Percentiles rank a stretch among this genome's conserved stretches.
These are phyloP conservation scores for Palythoa heliodiscus DNA, from an alignment of 92 coral and sea anemone genomes.

Conservation along the genomic window DNA sequence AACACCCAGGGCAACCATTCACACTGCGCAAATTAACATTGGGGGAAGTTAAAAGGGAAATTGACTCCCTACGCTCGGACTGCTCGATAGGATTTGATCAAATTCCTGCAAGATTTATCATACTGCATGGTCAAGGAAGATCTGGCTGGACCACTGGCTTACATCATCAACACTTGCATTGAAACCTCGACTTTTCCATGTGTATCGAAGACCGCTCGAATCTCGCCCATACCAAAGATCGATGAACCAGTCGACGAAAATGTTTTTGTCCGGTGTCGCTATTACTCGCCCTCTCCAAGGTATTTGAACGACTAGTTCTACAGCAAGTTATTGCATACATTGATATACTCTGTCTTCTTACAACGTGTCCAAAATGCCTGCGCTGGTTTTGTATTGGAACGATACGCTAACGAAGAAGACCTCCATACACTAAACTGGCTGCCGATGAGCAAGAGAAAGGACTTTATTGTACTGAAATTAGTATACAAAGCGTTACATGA, in stretches of 20 bases:
- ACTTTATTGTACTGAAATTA: no score
- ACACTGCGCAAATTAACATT: conserved; percentile 33
- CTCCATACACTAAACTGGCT: no score
- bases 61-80: conserved; percentile 30
- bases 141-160: conserved; percentile 39
- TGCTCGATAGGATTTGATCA: conserved; percentile 48
- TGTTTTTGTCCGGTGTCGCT: conserved; percentile 33
- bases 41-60: conserved; percentile 30
- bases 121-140: conserved; percentile 21
- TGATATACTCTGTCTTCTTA: conserved; percentile 28
- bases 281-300: conserved; percentile 36
- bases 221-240: conserved; percentile 47
- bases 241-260: conserved; percentile 25
- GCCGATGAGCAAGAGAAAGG: no score
- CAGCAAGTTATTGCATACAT: conserved; percentile 36
- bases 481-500: no score
- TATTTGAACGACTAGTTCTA: conserved; percentile 35
- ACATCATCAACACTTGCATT: conserved; percentile 41
- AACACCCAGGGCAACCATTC: conserved; percentile 18
- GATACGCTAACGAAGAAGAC: no score
- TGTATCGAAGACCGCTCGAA: conserved; percentile 41
- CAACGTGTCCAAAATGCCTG: conserved; percentile 1
- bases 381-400: no score
- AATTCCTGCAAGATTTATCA: conserved; percentile 40
- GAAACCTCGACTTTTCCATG: conserved; percentile 37